A percentile compares a stretch with the other conserved stretches of the same genome.
Evolutionary conservation across 1,140 invertebrate species (phyloP).

Genomic region (Choristoneura fumiferana): DNA sequence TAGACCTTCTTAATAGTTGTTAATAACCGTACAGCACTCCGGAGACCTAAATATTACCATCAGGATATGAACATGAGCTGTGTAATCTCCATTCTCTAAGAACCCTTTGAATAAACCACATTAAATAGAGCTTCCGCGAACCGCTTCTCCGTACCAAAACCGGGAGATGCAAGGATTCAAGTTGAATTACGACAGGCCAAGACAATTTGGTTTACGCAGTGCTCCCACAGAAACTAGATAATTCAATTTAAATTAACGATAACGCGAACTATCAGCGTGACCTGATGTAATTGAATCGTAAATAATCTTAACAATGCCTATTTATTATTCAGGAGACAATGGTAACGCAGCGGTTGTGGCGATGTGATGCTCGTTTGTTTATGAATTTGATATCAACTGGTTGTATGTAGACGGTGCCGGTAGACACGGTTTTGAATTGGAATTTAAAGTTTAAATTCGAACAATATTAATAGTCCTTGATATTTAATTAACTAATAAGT

Average conservation of each 20-base stretch:
- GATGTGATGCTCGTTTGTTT: too few relatives aligned
- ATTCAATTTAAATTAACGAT: conserved; percentile 62
- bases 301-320: conserved; percentile 48
- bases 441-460: too few relatives aligned
- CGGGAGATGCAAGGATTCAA: background rate
- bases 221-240: conserved; percentile 40
- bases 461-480: too few relatives aligned
- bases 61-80: conserved; percentile 15
- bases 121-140: background rate
- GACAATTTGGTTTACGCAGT: background rate
- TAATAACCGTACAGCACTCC: conserved; percentile 36
- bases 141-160: background rate
- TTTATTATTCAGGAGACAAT: conserved; percentile 48
- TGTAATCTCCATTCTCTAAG: conserved; percentile 32
- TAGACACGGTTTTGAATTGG: too few relatives aligned
- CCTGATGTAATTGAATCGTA: conserved; percentile 47
- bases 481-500: too few relatives aligned
- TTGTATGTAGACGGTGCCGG: too few relatives aligned
- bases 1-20: conserved; percentile 21
- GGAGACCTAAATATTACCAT: conserved; percentile 22
- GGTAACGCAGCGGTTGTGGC: conserved; percentile 1
- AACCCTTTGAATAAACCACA: conserved; percentile 28
- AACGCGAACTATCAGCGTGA: conserved; percentile 39
- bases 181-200: background rate
- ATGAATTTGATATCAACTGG: too few relatives aligned